Conservation (phyloP, 2,113 vertebrate species). For the Anoura caudifer region DNA sequence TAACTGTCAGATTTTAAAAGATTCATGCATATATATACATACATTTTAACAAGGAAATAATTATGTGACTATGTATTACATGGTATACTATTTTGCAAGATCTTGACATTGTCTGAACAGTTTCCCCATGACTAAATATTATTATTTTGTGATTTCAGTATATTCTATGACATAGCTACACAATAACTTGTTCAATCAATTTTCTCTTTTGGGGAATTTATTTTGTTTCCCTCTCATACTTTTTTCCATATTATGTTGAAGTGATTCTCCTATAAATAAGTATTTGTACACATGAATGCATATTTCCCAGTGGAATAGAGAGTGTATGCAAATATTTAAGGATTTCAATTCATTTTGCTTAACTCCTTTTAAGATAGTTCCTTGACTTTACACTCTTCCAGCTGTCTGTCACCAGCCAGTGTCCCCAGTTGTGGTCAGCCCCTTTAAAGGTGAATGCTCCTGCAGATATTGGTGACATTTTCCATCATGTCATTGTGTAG, state of each 20-base stretch:
- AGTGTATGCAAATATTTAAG: not conserved
- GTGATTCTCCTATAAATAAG: not conserved
- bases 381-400: not conserved
- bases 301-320: not conserved
- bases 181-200: not conserved
- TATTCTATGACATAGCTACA: not conserved
- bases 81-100: not conserved
- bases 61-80: not conserved
- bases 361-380: not conserved
- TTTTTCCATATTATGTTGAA: not conserved
- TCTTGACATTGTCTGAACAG: not conserved
- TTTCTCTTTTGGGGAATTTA: not conserved
- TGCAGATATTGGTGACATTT: not conserved
- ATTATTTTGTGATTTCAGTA: not conserved
- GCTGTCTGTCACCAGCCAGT: not conserved
- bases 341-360: not conserved
- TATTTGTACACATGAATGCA: not conserved
- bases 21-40: not conserved
- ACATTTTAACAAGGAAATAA: not conserved
- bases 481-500: not conserved
- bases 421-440: no score
- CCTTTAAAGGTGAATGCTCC: not conserved
- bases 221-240: not conserved
- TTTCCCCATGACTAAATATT: not conserved
- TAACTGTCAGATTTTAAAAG: not conserved